Conservation (phyloP, 1,140 invertebrate genomes). For the Drosophila sp. region DNA sequence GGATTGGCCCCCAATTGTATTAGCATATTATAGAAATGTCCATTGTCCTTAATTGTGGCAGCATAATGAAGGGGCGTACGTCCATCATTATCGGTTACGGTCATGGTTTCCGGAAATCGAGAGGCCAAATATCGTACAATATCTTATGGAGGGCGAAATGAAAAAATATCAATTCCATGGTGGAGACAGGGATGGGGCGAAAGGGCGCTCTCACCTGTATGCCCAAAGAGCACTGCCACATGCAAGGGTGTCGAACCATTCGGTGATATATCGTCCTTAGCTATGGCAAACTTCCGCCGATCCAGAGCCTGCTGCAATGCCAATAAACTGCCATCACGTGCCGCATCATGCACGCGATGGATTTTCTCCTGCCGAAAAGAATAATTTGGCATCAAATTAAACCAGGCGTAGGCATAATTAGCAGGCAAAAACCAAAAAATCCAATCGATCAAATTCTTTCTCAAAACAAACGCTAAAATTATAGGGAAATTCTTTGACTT, state of each 20-base stretch:
- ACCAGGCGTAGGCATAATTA: constrained; percentile 26
- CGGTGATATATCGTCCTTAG: constrained; percentile 90
- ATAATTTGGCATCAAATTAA: constrained; percentile 21
- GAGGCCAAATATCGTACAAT: constrained; percentile 87
- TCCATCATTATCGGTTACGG: constrained; percentile 90
- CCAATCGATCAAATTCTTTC: not conserved
- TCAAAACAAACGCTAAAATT: not conserved
- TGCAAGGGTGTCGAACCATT: constrained; percentile 96
- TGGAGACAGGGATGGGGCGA: too few relatives aligned
- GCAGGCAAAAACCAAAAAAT: constrained; percentile 6
- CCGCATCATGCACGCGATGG: constrained; percentile 92
- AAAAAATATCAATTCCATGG: not conserved
- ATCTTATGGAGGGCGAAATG: constrained; percentile 44
- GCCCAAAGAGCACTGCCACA: constrained; percentile 93
- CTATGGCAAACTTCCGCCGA: constrained; percentile 94
- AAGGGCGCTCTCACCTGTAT: constrained; percentile 84
- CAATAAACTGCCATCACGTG: constrained; percentile 92
- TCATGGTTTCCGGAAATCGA: constrained; percentile 93
- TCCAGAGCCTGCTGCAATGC: constrained; percentile 94
- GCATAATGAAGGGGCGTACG: constrained; percentile 96
- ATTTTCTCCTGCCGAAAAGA: constrained; percentile 90
- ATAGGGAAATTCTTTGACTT: too few relatives aligned
- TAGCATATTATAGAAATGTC: constrained; percentile 93
- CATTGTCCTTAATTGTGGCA: constrained; percentile 92
- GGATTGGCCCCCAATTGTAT: constrained; percentile 93